Conservation (phyloP, 1,140 invertebrate species). For the Bradysia coprophila region DNA sequence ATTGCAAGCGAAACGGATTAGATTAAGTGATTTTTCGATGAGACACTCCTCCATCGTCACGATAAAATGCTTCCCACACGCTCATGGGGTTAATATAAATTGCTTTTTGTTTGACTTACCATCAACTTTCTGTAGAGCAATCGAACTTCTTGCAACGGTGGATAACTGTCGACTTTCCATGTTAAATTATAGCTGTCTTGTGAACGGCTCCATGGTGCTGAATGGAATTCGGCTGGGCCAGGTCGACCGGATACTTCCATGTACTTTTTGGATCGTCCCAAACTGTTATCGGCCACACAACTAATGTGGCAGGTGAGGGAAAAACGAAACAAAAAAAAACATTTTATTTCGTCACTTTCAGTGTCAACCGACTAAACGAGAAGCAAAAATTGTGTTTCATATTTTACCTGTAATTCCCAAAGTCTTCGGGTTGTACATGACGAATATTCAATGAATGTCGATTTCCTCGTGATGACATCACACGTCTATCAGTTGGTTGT, state of each 20-base stretch:
- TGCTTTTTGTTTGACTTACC: too few relatives aligned
- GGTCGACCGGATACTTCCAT: conserved; percentile 45
- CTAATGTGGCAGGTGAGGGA: too few relatives aligned
- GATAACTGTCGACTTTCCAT: conserved; percentile 43
- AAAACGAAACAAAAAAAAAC: too few relatives aligned
- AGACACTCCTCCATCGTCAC: too few relatives aligned
- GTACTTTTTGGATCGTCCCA: conserved; percentile 43
- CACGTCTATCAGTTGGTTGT: conserved; percentile 34
- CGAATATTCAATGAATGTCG: conserved; percentile 40
- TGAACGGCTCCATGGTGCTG: conserved; percentile 32
- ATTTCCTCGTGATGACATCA: conserved; percentile 37
- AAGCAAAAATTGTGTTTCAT: conserved; percentile 25
- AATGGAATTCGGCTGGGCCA: conserved; percentile 40
- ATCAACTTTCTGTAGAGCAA: conserved; percentile 39
- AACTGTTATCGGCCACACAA: conserved; percentile 47
- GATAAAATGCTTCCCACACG: too few relatives aligned
- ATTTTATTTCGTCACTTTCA: too few relatives aligned
- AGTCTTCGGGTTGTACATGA: conserved; percentile 42
- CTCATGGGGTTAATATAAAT: too few relatives aligned
- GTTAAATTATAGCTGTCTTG: conserved; percentile 34
- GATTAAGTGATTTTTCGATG: too few relatives aligned
- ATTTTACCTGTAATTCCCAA: conserved; percentile 47
- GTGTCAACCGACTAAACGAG: conserved; percentile 24
- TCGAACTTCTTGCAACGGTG: conserved; percentile 39
- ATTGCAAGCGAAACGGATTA: too few relatives aligned